phyloP scores from a whole-genome alignment of 2,113 vertebrate genomes.

The Zootoca vivipara region DNA sequence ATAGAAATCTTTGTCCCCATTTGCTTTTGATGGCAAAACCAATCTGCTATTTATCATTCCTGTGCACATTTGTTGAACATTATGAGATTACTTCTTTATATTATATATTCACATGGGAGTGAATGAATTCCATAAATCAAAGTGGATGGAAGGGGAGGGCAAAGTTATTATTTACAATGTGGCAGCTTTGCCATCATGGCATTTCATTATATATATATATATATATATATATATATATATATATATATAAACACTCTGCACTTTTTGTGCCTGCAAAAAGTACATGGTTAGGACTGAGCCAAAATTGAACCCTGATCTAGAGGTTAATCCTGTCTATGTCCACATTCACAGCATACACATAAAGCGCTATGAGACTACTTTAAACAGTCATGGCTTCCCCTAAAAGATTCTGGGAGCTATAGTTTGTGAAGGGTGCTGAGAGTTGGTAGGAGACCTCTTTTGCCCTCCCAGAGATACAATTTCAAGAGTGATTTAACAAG shows the following conservation, averaged over 20 bases:
- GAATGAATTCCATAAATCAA: conserved; percentile 28
- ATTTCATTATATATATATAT: background rate
- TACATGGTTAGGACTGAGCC: background rate
- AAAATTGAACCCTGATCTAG: background rate
- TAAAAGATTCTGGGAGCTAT: too few relatives aligned
- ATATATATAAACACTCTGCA: background rate
- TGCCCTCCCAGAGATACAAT: too few relatives aligned
- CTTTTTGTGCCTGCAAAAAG: background rate
- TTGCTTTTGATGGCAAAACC: background rate
- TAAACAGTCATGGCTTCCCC: too few relatives aligned
- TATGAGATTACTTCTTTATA: background rate
- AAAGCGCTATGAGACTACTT: too few relatives aligned
- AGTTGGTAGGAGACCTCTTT: too few relatives aligned
- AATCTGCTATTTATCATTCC: background rate
- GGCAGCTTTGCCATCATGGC: background rate
- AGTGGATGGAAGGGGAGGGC: background rate
- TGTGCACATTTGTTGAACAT: background rate
- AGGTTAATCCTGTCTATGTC: too few relatives aligned
- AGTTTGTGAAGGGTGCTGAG: too few relatives aligned
- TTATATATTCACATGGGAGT: conserved; percentile 11
- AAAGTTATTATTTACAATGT: background rate
- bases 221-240: background rate
- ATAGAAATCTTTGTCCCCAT: background rate
- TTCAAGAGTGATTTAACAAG: too few relatives aligned
- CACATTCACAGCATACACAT: too few relatives aligned